Conservation (phyloP, 2,888 invertebrate species). For the Mesochorus sp. region DNA sequence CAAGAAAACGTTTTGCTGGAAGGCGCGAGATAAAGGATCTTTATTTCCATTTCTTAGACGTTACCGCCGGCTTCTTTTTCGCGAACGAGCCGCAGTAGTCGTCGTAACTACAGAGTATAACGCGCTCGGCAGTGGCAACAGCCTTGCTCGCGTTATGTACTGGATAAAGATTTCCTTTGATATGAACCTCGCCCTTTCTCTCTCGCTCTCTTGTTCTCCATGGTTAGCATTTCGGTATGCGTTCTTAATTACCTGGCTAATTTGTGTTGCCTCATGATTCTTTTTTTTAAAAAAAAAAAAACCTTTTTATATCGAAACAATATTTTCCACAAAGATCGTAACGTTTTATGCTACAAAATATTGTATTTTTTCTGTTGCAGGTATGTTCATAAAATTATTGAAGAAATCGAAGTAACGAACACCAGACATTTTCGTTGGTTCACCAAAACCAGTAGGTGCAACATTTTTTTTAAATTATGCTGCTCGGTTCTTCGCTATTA, state of each 20-base stretch:
- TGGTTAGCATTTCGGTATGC: conserved; percentile 48
- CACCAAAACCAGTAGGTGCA: conserved; percentile 39
- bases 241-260: conserved; percentile 64
- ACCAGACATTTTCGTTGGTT: neutral
- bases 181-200: conserved; percentile 43
- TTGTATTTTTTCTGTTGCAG: conserved; percentile 61
- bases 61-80: conserved; percentile 63
- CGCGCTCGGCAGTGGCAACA: conserved; percentile 45
- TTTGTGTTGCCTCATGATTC: conserved; percentile 54
- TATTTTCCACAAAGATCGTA: conserved; percentile 9
- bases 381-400: conserved; percentile 54
- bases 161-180: conserved; percentile 70
- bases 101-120: conserved; percentile 17
- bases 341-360: conserved; percentile 22
- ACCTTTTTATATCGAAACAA: conserved; percentile 18
- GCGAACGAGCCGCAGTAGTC: conserved; percentile 56
- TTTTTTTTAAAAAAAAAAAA: neutral
- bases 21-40: conserved; percentile 69
- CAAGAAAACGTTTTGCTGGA: conserved; percentile 63
- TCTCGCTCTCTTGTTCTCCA: conserved; percentile 10
- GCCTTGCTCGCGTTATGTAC: conserved; percentile 44
- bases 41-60: conserved; percentile 69
- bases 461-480: no score
- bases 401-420: conserved; percentile 1
- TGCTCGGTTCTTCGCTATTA: no score